Conservation (phyloP, 1,140 invertebrate genomes). For the Drosophila bipectinata region DNA sequence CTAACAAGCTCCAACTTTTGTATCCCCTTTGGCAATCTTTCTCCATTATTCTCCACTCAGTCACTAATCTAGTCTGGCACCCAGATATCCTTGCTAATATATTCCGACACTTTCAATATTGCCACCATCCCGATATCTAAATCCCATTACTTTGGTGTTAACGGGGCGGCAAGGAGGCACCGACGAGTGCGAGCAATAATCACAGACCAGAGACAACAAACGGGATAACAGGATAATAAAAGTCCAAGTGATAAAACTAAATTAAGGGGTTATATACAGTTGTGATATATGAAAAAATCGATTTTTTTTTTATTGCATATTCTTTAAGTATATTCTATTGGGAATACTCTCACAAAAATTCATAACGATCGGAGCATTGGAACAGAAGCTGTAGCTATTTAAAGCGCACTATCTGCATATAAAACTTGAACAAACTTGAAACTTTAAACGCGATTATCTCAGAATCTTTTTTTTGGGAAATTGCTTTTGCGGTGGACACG, state of each 20-base stretch:
- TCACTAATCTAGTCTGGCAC: background rate
- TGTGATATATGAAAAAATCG: too few relatives aligned
- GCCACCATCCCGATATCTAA: slow-evolving; percentile 13
- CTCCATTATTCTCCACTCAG: slow-evolving; percentile 21
- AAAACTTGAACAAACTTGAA: too few relatives aligned
- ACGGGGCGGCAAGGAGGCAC: background rate
- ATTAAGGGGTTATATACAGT: too few relatives aligned
- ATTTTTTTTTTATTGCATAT: too few relatives aligned
- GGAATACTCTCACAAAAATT: too few relatives aligned
- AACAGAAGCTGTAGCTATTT: too few relatives aligned
- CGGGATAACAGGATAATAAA: slow-evolving; percentile 47
- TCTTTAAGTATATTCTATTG: too few relatives aligned
- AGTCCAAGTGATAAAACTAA: slow-evolving; percentile 50
- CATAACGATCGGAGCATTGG: too few relatives aligned
- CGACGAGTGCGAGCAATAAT: slow-evolving; percentile 35
- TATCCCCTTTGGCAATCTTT: slow-evolving; percentile 4
- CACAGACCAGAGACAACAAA: slow-evolving; percentile 17
- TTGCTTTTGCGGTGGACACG: too few relatives aligned
- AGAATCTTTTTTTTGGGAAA: too few relatives aligned
- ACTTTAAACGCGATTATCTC: too few relatives aligned
- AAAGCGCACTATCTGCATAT: too few relatives aligned
- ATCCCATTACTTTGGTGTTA: slow-evolving; percentile 23
- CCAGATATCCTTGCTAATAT: slow-evolving; percentile 1
- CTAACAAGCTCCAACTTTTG: background rate
- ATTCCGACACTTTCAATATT: slow-evolving; percentile 2